phyloP scores from a whole-genome alignment of 2,797 vertebrate species.

The Amblyopsis hoosieri region DNA sequence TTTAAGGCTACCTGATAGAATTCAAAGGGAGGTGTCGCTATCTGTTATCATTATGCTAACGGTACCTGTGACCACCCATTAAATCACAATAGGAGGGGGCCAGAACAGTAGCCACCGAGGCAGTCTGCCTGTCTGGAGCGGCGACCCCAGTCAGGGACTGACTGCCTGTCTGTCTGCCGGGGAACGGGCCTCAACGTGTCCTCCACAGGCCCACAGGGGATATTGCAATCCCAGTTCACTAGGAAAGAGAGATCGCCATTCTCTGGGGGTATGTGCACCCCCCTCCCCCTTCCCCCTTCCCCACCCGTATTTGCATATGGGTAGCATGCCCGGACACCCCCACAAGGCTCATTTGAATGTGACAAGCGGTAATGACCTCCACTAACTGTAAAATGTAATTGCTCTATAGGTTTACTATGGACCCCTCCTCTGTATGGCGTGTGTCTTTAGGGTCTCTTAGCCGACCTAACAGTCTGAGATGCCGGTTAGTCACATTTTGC shows the following conservation, averaged over 20 bases:
- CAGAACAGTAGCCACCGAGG: conserved; percentile 54
- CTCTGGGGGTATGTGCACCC: conserved; percentile 45
- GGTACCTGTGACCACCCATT: conserved; percentile 66
- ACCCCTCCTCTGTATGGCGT: conserved; percentile 17
- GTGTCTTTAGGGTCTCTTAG: conserved; percentile 1
- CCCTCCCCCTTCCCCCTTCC: conserved; percentile 1
- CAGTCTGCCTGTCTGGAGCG: conserved; percentile 73
- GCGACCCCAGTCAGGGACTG: conserved; percentile 47
- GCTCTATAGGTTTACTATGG: conserved; percentile 20
- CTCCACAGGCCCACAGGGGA: conserved; percentile 59
- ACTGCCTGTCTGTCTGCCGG: conserved; percentile 65
- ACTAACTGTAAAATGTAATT: conserved; percentile 45
- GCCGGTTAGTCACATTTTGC: background rate
- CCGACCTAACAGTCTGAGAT: background rate
- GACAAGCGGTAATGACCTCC: conserved; percentile 53
- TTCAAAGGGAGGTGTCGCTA: conserved; percentile 78
- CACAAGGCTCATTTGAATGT: conserved; percentile 53
- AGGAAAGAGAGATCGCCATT: conserved; percentile 40
- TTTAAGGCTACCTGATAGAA: conserved; percentile 75
- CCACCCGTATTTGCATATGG: conserved; percentile 50
- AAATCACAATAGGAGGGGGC: conserved; percentile 69
- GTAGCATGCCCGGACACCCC: conserved; percentile 41
- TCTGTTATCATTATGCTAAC: conserved; percentile 84
- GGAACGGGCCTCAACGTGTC: conserved; percentile 70
- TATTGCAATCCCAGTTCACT: conserved; percentile 23